A percentile compares a stretch with the other conserved stretches of the same genome.
phyloP scores from a whole-genome alignment of 2,113 vertebrate species.

The Oreochromis niloticus region DNA sequence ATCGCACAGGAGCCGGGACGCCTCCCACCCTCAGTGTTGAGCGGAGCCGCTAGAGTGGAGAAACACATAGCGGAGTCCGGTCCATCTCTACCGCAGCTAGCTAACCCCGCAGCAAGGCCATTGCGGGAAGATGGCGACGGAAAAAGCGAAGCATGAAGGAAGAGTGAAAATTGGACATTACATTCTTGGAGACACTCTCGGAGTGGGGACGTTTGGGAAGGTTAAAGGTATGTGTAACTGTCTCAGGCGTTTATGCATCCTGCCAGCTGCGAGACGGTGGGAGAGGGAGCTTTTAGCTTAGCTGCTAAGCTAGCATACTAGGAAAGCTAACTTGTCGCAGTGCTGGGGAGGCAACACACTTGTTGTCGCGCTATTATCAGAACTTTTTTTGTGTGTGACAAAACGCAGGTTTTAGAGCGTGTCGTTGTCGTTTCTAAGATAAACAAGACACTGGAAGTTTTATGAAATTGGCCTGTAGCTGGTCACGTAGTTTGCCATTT shows the following conservation, averaged over 20 bases:
- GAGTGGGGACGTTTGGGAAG: conserved; percentile 95
- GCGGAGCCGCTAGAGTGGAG: conserved; percentile 7
- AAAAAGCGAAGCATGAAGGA: conserved; percentile 94
- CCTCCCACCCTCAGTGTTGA: not conserved
- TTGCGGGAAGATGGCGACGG: conserved; percentile 92
- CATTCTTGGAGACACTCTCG: conserved; percentile 91
- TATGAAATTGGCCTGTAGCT: not conserved
- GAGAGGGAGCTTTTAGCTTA: not conserved
- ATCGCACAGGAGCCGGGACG: conserved; percentile 1
- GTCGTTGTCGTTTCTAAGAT: accelerated
- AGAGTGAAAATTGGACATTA: conserved; percentile 97
- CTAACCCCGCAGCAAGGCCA: conserved; percentile 73
- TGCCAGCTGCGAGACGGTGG: conserved; percentile 25
- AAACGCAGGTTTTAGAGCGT: not conserved
- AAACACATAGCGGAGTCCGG: conserved; percentile 29
- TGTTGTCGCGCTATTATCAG: conserved; percentile 19
- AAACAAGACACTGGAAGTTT: not conserved
- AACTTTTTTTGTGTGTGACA: not conserved
- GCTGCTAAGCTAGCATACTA: conserved; percentile 21
- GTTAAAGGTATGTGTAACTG: conserved; percentile 83
- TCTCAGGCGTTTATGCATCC: not conserved
- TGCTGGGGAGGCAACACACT: conserved; percentile 10
- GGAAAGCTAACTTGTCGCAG: conserved; percentile 46
- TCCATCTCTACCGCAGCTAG: conserved; percentile 44
- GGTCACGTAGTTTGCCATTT: not conserved